phyloP scores from a whole-genome alignment of 53 echinoderm and acorn worm species.

The Henricia sp. region DNA sequence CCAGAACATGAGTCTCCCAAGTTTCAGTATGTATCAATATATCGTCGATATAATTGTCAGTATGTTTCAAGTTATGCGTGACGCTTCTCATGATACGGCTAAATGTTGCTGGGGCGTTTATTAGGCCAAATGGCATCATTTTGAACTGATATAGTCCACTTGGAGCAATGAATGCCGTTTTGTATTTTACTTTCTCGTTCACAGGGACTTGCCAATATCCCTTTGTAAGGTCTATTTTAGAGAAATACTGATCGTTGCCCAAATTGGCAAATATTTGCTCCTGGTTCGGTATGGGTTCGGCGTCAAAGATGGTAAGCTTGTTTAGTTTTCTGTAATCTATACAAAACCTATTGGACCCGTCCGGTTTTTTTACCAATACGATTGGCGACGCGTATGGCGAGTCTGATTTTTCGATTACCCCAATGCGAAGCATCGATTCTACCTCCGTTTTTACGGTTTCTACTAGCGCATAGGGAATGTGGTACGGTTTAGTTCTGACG shows the following conservation, averaged over 20 bases:
- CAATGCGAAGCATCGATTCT: constrained; percentile 8
- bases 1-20: constrained; percentile 61
- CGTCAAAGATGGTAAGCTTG: constrained; percentile 20
- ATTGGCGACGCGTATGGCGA: background rate
- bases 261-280: constrained; percentile 35
- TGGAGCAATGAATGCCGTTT: constrained; percentile 41
- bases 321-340: constrained; percentile 11
- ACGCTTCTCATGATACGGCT: constrained; percentile 52
- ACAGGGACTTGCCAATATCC: constrained; percentile 36
- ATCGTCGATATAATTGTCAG: constrained; percentile 68
- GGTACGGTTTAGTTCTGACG: constrained; percentile 26
- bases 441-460: background rate
- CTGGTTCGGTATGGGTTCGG: constrained; percentile 18
- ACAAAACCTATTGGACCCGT: too few species aligned
- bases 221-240: constrained; percentile 24
- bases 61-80: constrained; percentile 4
- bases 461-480: constrained; percentile 17
- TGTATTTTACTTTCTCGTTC: background rate
- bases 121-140: constrained; percentile 57
- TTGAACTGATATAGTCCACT: constrained; percentile 45
- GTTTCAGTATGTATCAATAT: constrained; percentile 63
- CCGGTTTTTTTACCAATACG: constrained; percentile 2
- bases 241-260: constrained; percentile 15
- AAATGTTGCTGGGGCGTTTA: constrained; percentile 47
- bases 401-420: background rate